phyloP scores from a whole-genome alignment of 1,140 invertebrate species.

The Agrypnia vestita region DNA sequence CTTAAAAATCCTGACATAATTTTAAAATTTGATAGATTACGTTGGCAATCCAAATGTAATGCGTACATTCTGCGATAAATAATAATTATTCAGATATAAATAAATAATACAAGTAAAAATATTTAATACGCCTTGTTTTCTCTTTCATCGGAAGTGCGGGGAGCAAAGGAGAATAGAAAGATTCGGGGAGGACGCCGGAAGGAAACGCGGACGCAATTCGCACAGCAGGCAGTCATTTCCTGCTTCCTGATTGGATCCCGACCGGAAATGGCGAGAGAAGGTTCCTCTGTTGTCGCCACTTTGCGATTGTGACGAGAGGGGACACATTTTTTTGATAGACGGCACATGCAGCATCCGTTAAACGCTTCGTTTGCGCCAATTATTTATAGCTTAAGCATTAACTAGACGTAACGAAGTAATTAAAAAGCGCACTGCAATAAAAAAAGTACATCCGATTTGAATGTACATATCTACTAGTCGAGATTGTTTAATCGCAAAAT shows the following conservation, averaged over 20 bases:
- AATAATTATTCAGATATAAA: too few relatives aligned
- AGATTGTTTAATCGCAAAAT: too few relatives aligned
- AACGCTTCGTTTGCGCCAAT: conserved; percentile 1
- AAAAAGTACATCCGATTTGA: too few relatives aligned
- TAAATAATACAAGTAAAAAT: too few relatives aligned
- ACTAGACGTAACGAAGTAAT: neutral
- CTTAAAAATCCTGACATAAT: too few relatives aligned
- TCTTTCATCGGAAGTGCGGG: conserved; percentile 2
- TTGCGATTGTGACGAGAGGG: conserved; percentile 10
- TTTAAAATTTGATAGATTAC: too few relatives aligned
- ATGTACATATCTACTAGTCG: too few relatives aligned
- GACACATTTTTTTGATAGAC: conserved; percentile 1
- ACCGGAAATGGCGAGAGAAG: conserved; percentile 51
- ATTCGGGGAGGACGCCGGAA: conserved; percentile 37
- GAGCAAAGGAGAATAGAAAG: neutral
- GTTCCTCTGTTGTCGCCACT: conserved; percentile 26
- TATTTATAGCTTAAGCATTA: conserved; percentile 21
- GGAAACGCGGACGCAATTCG: conserved; percentile 56
- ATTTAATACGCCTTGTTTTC: neutral
- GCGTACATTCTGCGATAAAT: too few relatives aligned
- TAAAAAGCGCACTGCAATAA: too few relatives aligned
- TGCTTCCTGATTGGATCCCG: conserved; percentile 60
- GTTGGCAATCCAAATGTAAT: too few relatives aligned
- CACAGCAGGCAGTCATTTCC: conserved; percentile 61
- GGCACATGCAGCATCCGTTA: conserved; percentile 20